These are phyloP conservation scores for Gila robusta DNA, from an alignment of 2,797 vertebrate genomes.

Conservation along the genomic window DNA sequence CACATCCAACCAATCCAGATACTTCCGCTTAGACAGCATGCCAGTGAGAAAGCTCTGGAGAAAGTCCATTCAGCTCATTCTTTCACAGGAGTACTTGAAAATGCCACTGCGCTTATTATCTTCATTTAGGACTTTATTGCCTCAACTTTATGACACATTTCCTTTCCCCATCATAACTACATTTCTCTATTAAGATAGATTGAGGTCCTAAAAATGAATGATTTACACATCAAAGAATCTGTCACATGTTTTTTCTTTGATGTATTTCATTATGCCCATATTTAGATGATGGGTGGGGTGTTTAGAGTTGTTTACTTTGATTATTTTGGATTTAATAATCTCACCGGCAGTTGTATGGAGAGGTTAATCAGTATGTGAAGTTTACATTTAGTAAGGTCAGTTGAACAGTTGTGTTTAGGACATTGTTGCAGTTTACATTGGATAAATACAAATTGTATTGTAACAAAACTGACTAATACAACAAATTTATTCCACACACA, in stretches of 20 bases:
- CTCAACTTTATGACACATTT: constrained; percentile 60
- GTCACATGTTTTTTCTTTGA: constrained; percentile 25
- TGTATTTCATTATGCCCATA: constrained; percentile 54
- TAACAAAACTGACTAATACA: constrained; percentile 32
- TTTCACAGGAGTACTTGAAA: constrained; percentile 8
- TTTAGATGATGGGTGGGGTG: constrained; percentile 57
- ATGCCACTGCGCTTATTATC: constrained; percentile 36
- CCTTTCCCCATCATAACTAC: constrained; percentile 56
- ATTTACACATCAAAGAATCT: constrained; percentile 61
- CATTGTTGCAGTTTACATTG: not conserved
- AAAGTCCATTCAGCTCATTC: constrained; percentile 35
- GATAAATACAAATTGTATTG: constrained; percentile 20
- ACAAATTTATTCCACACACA: constrained; percentile 36
- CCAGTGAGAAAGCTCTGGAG: constrained; percentile 19
- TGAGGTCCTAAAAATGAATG: constrained; percentile 53
- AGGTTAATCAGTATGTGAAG: constrained; percentile 47
- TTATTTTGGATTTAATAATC: constrained; percentile 52
- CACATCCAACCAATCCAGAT: constrained; percentile 15
- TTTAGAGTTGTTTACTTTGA: constrained; percentile 44
- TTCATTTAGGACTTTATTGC: constrained; percentile 57
- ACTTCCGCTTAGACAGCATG: not conserved
- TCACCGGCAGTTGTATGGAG: constrained; percentile 37
- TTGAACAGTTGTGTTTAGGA: constrained; percentile 31
- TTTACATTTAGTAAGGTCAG: constrained; percentile 4
- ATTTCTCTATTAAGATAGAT: constrained; percentile 55